Conservation (phyloP, 2,113 vertebrate genomes). For the Hyperopisus bebe region DNA sequence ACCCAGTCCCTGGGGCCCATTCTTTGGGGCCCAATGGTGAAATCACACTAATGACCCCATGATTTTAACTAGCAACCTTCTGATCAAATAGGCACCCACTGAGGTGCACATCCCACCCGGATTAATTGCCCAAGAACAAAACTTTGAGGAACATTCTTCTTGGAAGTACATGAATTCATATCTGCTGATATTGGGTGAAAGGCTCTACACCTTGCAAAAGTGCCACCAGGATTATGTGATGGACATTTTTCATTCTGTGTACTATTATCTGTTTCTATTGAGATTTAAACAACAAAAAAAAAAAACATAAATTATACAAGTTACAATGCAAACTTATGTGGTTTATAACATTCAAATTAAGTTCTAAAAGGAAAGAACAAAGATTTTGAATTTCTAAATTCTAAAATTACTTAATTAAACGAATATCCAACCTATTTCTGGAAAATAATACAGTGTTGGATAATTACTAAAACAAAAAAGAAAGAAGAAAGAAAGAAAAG, state of each 20-base stretch:
- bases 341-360: background rate
- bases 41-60: background rate
- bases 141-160: background rate
- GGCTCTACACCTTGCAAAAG: background rate
- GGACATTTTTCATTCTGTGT: background rate
- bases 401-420: background rate
- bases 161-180: background rate
- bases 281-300: constrained; percentile 9
- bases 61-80: background rate
- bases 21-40: background rate
- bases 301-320: background rate
- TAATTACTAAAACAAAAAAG: background rate
- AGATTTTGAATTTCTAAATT: background rate
- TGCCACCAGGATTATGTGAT: background rate
- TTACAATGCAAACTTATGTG: background rate
- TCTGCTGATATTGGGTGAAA: background rate
- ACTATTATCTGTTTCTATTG: background rate
- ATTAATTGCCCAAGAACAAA: background rate
- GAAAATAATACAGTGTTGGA: background rate
- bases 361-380: background rate
- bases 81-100: background rate
- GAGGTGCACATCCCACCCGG: background rate
- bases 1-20: background rate
- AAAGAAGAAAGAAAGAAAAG: background rate
- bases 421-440: background rate